These are phyloP conservation scores for Nixonia krombeini DNA, from an alignment of 1,140 invertebrate genomes.

Conservation along the genomic window DNA sequence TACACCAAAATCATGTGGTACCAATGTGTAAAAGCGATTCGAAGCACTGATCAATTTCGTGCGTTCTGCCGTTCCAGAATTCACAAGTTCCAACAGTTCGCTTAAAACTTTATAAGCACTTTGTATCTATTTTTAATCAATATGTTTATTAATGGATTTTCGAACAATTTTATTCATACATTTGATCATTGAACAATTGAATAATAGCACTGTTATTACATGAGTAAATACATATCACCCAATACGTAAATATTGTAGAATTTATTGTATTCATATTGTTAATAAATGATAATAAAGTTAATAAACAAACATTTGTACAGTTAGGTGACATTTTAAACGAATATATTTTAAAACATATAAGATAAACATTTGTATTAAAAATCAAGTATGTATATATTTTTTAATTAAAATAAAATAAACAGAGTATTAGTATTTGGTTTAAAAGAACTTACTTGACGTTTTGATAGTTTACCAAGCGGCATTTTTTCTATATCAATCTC, in stretches of 20 bases:
- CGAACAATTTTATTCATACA: too few species aligned
- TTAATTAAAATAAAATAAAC: constrained; percentile 5
- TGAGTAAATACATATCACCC: too few species aligned
- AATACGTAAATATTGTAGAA: too few species aligned
- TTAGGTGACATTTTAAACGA: too few species aligned
- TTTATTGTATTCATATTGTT: too few species aligned
- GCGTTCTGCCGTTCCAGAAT: constrained; percentile 70
- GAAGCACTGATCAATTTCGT: constrained; percentile 83
- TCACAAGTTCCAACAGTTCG: constrained; percentile 80
- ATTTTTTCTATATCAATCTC: constrained; percentile 97
- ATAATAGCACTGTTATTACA: too few species aligned
- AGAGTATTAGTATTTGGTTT: background rate
- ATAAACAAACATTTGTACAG: too few species aligned
- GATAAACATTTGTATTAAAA: background rate
- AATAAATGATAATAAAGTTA: too few species aligned
- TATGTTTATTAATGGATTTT: too few species aligned
- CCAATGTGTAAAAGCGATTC: constrained; percentile 94
- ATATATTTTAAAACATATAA: too few species aligned
- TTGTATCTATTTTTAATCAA: too few species aligned
- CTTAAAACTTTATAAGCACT: constrained; percentile 87
- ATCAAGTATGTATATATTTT: background rate
- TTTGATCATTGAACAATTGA: too few species aligned
- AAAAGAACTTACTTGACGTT: constrained; percentile 68
- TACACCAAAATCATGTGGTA: constrained; percentile 95
- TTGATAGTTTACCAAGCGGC: constrained; percentile 96